Conservation (phyloP, 2,113 vertebrate genomes). For the Pomatostomus ruficeps region DNA sequence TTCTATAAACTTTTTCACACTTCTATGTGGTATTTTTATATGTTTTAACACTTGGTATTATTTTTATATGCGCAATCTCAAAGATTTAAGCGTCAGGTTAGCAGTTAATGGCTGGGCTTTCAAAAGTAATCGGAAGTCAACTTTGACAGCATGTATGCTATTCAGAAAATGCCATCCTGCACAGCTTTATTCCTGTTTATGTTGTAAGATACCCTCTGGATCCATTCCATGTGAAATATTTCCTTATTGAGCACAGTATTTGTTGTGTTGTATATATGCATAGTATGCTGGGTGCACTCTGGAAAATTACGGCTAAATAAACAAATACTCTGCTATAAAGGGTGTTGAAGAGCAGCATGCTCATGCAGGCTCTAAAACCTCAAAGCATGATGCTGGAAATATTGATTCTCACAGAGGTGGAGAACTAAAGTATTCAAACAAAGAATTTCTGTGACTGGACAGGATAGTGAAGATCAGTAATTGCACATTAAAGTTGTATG, state of each 20-base stretch:
- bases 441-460: not conserved
- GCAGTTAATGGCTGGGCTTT: not conserved
- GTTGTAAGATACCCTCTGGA: not conserved
- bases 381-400: not conserved
- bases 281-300: not conserved
- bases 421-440: not conserved
- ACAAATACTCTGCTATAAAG: not conserved
- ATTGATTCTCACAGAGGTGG: fast-evolving
- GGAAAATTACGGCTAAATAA: not conserved
- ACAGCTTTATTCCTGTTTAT: not conserved
- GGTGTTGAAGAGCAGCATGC: not conserved
- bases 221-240: not conserved
- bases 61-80: not conserved
- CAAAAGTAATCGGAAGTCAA: not conserved
- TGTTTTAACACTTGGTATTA: not conserved
- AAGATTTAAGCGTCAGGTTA: not conserved
- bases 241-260: not conserved
- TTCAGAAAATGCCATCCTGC: not conserved
- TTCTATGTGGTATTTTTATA: not conserved
- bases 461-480: not conserved
- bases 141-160: not conserved
- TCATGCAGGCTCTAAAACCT: not conserved
- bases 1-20: not conserved
- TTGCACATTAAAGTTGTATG: not conserved
- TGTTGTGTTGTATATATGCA: fast-evolving